Base-by-base conservation (phyloP, 1,140 invertebrate species). In the Agrilus planipennis region DNA sequence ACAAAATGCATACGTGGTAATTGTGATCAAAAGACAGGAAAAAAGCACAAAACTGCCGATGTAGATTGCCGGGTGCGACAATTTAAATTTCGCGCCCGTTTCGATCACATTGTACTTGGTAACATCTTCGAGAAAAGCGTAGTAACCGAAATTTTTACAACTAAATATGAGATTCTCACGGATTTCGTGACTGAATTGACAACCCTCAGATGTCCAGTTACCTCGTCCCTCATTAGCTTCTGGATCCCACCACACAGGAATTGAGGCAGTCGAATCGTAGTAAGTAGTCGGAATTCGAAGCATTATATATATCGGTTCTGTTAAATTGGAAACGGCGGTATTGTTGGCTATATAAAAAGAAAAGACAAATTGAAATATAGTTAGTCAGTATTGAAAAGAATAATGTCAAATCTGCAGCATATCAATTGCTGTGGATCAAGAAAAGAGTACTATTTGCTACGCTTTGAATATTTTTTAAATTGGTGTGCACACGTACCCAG, bases 11-110 rank as follows among this genome's bases (percentile, higher is more conserved):
- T 89, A 91, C 0, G 85, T 89, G 1, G 85, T 65, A 20, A 82
- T 78, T 27, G 79, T 78, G 37, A 78, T 74, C 51, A 81, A 72
- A 3, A 88, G 64, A 54, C 84, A 84, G 0, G 77, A 63, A 25
- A 85, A 75, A 18, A 84, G 69, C 17, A 90, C 62, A 7, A 78
- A 72, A 53, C 83, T 85, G 2, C 87, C 88, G 4, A 86, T 71
- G 53, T 90, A 93, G 14, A 91, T 75, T 0, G 79, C 79, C 1
- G 83, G 77, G 50, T 87, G 84, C 16, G 79, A 78, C 30, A 81
- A 73, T 44, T 75, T 73, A 55, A 85, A 85, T 32, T 75, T 63
- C 2, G 76, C 76, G 31, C 77, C 77, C 14, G 68, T 65, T 15
- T 69, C 67, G 7, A 48, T 42, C 21, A 60, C 57, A 31, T 52